Evolutionary conservation across 2,113 vertebrate species (phyloP).

Genomic region (Leiothrix lutea): DNA sequence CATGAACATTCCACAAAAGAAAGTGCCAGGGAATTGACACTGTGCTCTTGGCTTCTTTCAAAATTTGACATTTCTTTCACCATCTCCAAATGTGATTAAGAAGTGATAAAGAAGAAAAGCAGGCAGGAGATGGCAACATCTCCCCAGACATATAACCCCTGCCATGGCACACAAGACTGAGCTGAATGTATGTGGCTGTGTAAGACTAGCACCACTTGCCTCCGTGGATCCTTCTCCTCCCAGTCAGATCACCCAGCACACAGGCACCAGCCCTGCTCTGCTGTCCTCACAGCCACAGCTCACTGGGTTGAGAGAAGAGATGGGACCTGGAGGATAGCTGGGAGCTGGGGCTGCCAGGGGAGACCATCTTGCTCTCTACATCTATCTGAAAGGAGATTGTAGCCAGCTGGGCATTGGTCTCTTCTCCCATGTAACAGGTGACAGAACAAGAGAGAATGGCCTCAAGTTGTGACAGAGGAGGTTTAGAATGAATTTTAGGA

Average conservation of each 20-base stretch:
- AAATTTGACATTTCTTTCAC: neutral
- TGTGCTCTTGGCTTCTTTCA: neutral
- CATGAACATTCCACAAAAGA: neutral
- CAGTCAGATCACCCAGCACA: neutral
- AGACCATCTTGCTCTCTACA: neutral
- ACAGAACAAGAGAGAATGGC: neutral
- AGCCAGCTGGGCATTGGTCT: neutral
- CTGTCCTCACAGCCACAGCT: neutral
- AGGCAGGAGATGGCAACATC: neutral
- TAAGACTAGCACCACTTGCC: neutral
- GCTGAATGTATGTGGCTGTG: rapidly evolving
- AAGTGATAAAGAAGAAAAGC: neutral
- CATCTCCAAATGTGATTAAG: neutral
- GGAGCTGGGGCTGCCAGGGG: neutral
- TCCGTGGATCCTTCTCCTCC: neutral
- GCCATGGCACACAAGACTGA: neutral
- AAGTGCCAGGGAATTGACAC: neutral
- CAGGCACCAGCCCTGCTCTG: neutral
- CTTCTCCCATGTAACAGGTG: neutral
- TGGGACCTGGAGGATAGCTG: neutral
- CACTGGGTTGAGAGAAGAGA: neutral
- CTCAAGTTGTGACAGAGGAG: neutral
- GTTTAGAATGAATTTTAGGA: neutral
- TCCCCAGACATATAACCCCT: neutral
- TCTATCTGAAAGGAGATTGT: neutral